A percentile compares a stretch with the other conserved stretches of the same genome.
phyloP scores from a whole-genome alignment of 2,888 invertebrate genomes.

The Cremastinae sp. region DNA sequence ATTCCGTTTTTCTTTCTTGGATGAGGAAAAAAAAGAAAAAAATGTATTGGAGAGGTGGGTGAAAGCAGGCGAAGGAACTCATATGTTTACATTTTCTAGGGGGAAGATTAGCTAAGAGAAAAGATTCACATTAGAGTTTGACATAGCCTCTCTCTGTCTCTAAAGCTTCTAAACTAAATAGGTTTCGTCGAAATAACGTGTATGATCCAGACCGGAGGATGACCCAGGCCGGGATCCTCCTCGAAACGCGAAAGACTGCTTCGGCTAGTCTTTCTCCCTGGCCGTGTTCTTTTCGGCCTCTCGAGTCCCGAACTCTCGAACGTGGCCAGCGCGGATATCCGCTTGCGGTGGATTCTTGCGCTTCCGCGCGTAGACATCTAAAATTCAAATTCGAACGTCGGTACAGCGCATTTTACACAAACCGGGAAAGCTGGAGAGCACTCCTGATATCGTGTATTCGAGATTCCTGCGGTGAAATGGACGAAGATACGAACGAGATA shows the following conservation, averaged over 20 bases:
- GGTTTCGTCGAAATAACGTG: conserved; percentile 35
- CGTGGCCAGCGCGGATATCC: conserved; percentile 69
- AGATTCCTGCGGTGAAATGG: conserved; percentile 39
- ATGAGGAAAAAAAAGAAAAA: too few relatives aligned
- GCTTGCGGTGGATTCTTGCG: conserved; percentile 66
- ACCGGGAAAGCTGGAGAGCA: conserved; percentile 4
- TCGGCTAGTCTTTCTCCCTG: conserved; percentile 10
- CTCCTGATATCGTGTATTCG: conserved; percentile 1
- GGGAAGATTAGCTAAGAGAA: conserved; percentile 60
- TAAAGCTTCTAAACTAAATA: conserved; percentile 57
- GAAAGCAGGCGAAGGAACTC: conserved; percentile 20
- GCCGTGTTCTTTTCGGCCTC: too few relatives aligned
- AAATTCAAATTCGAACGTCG: conserved; percentile 74
- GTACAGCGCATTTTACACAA: conserved; percentile 48
- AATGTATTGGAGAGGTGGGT: conserved; percentile 27
- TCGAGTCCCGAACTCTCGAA: not conserved
- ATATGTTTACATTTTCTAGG: conserved; percentile 24
- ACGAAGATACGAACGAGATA: conserved; percentile 35
- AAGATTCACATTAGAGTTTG: too few relatives aligned
- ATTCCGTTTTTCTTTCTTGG: too few relatives aligned
- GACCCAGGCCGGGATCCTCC: conserved; percentile 63
- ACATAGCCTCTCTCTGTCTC: not conserved
- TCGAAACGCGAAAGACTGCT: conserved; percentile 67
- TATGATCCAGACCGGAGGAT: conserved; percentile 37
- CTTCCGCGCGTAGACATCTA: conserved; percentile 67